Percentiles rank a stretch among this genome's conserved stretches.
These are phyloP conservation scores for Tholera decimalis DNA, from an alignment of 2,888 invertebrate genomes.

Conservation along the genomic window DNA sequence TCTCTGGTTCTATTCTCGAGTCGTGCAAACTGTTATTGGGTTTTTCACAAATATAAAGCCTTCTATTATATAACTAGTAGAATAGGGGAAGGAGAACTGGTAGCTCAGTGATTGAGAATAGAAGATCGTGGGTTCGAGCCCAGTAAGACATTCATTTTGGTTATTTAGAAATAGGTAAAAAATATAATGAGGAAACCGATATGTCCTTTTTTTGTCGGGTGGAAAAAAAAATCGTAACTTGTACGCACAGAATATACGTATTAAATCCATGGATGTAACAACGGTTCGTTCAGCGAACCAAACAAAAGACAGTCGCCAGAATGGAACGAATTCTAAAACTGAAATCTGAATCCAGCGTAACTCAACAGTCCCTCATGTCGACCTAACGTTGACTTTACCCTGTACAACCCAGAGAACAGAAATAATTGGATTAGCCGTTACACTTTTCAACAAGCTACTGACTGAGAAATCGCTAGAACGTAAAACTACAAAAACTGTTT, in stretches of 20 bases:
- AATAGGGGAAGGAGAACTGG: no score
- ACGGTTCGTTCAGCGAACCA: background rate
- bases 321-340: conserved; percentile 13
- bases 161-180: no score
- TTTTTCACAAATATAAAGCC: background rate
- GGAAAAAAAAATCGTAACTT: no score
- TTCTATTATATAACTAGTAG: background rate
- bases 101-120: no score
- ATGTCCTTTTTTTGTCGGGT: no score
- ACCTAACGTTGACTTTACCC: conserved; percentile 20
- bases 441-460: conserved; percentile 3
- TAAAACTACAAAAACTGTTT: conserved; percentile 20
- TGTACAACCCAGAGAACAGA: conserved; percentile 16
- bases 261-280: background rate
- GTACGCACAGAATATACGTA: background rate
- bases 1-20: background rate
- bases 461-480: conserved; percentile 10
- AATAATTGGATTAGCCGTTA: conserved; percentile 32
- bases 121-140: no score
- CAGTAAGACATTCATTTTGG: no score
- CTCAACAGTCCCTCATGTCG: conserved; percentile 18
- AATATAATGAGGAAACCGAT: no score
- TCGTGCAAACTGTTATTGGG: background rate
- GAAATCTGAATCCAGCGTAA: conserved; percentile 5
- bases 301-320: conserved; percentile 13